A percentile compares a stretch with the other conserved stretches of the same genome.
Evolutionary conservation across 2,113 vertebrate species (phyloP).

Genomic region (Ardeotis arabs): DNA sequence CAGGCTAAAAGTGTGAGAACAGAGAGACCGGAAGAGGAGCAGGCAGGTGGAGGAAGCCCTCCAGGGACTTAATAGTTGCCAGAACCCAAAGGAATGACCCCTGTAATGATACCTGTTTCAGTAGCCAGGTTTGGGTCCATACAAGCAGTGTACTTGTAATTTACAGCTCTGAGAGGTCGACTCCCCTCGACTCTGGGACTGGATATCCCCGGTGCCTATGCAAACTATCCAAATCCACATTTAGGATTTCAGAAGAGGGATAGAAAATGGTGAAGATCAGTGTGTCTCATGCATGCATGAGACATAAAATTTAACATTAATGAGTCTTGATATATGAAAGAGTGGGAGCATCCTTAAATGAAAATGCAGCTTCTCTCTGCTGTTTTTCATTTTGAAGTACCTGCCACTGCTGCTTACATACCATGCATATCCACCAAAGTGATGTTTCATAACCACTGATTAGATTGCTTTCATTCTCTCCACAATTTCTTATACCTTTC

Average conservation of each 20-base stretch:
- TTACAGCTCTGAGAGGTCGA: background rate
- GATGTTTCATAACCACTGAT: background rate
- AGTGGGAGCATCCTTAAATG: background rate
- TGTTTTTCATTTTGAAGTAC: background rate
- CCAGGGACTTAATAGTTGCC: background rate
- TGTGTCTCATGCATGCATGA: background rate
- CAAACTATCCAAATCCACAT: background rate
- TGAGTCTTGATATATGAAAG: background rate
- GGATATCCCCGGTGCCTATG: background rate
- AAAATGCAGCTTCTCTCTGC: background rate
- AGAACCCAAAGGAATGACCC: background rate
- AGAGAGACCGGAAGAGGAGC: background rate
- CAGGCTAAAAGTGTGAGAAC: background rate
- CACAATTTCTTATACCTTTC: background rate
- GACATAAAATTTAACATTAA: background rate
- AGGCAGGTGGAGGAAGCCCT: background rate
- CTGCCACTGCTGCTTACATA: background rate
- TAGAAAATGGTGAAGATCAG: background rate
- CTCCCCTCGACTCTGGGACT: background rate
- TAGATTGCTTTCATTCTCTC: background rate
- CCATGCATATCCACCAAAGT: background rate
- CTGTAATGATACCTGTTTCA: accelerated
- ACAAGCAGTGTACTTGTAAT: background rate
- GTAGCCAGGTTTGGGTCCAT: background rate
- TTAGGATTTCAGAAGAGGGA: background rate